Conservation (phyloP, 2,888 invertebrate genomes). For the Drosophila pseudotalamancana region DNA sequence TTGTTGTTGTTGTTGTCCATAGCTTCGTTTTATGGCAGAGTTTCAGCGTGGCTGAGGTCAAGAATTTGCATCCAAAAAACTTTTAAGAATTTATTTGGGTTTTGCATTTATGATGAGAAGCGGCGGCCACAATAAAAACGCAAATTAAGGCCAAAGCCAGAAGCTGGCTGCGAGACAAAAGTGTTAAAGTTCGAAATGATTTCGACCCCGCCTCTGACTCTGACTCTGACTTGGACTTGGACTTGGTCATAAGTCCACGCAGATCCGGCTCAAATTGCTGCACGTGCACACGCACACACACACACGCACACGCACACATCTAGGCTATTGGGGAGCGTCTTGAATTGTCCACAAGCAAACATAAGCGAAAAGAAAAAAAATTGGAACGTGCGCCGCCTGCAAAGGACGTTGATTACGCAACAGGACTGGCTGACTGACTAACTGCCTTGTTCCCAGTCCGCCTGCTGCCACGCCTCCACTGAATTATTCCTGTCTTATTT, state of each 20-base stretch:
- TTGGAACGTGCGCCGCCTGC: conserved; percentile 73
- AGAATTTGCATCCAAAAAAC: conserved; percentile 72
- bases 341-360: conserved; percentile 45
- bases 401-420: conserved; percentile 77
- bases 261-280: conserved; percentile 64
- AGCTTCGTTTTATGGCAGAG: background rate
- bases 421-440: conserved; percentile 24
- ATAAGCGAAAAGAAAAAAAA: conserved; percentile 56
- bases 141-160: conserved; percentile 58
- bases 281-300: conserved; percentile 38
- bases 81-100: conserved; percentile 65
- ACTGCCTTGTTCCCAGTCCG: background rate
- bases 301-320: conserved; percentile 13
- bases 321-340: conserved; percentile 2
- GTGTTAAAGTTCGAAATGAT: conserved; percentile 63
- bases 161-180: conserved; percentile 39
- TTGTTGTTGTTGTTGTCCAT: too few relatives aligned
- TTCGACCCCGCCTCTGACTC: conserved; percentile 3
- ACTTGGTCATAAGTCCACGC: conserved; percentile 45
- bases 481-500: conserved; percentile 66
- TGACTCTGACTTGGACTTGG: conserved; percentile 9
- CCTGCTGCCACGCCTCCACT: conserved; percentile 43
- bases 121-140: conserved; percentile 39
- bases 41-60: conserved; percentile 57
- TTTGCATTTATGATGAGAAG: conserved; percentile 73